These are phyloP conservation scores for Drosophila limbata DNA, from an alignment of 2,888 invertebrate genomes.

Conservation along the genomic window DNA sequence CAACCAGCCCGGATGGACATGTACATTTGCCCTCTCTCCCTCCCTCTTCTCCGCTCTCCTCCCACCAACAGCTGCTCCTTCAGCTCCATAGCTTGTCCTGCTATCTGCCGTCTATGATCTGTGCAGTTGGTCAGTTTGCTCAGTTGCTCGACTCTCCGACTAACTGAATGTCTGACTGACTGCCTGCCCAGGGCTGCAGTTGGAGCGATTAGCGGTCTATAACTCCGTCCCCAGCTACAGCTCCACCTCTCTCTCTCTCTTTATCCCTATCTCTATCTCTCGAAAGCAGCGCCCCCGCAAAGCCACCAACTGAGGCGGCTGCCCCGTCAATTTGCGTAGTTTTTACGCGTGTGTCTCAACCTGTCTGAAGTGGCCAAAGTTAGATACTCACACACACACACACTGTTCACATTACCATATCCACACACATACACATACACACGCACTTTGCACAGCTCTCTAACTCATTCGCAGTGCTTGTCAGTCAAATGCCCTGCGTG, in stretches of 20 bases:
- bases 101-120: conserved; percentile 84
- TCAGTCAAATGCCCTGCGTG: conserved; percentile 62
- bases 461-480: conserved; percentile 57
- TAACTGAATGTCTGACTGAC: conserved; percentile 8
- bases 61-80: conserved; percentile 7
- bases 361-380: conserved; percentile 72
- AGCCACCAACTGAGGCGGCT: conserved; percentile 37
- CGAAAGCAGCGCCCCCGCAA: conserved; percentile 49
- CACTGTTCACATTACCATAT: conserved; percentile 61
- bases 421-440: conserved; percentile 31
- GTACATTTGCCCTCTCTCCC: conserved; percentile 49
- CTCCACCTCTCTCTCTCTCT: conserved; percentile 11
- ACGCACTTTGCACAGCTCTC: conserved; percentile 46
- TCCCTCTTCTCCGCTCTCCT: not conserved
- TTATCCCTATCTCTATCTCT: conserved; percentile 8
- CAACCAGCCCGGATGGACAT: conserved; percentile 61
- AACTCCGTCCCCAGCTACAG: conserved; percentile 33
- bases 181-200: conserved; percentile 60
- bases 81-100: conserved; percentile 48
- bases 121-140: conserved; percentile 73
- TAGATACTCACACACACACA: conserved; percentile 59
- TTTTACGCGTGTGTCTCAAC: conserved; percentile 82
- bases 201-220: conserved; percentile 75
- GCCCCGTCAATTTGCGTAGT: conserved; percentile 74
- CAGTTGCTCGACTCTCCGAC: conserved; percentile 44